These are phyloP conservation scores for Thunnus thynnus DNA, from an alignment of 2,113 vertebrate genomes.

Conservation along the genomic window DNA sequence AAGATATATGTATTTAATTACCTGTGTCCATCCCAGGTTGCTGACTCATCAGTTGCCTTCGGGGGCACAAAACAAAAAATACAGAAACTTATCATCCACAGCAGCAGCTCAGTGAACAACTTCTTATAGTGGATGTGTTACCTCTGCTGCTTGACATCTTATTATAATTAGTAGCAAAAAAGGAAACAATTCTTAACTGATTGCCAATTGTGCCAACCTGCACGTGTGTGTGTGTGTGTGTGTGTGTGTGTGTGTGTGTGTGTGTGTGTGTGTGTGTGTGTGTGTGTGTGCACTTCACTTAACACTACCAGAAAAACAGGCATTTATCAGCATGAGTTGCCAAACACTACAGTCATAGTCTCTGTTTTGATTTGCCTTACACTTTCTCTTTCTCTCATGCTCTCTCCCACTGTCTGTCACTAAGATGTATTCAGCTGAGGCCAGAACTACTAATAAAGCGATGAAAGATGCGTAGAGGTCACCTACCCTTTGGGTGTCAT, in stretches of 20 bases:
- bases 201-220: not conserved
- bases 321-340: slow-evolving; percentile 7
- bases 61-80: slow-evolving; percentile 46
- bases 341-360: not conserved
- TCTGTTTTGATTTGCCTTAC: not conserved
- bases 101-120: slow-evolving; percentile 1
- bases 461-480: not conserved
- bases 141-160: not conserved
- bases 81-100: slow-evolving; percentile 24
- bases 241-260: not conserved
- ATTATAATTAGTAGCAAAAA: not conserved
- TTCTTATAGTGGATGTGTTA: not conserved
- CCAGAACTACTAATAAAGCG: slow-evolving; percentile 2
- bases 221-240: too few relatives aligned
- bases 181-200: not conserved
- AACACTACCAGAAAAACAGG: slow-evolving; percentile 45
- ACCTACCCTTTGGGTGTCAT: slow-evolving; percentile 82
- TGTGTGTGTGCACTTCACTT: not conserved
- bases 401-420: not conserved
- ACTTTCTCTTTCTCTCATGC: not conserved
- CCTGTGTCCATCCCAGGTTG: slow-evolving; percentile 80
- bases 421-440: not conserved
- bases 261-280: too few relatives aligned
- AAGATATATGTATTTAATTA: slow-evolving; percentile 54
- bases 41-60: slow-evolving; percentile 72